Conservation (phyloP, 2,113 vertebrate genomes). For the Labeo rohita region DNA sequence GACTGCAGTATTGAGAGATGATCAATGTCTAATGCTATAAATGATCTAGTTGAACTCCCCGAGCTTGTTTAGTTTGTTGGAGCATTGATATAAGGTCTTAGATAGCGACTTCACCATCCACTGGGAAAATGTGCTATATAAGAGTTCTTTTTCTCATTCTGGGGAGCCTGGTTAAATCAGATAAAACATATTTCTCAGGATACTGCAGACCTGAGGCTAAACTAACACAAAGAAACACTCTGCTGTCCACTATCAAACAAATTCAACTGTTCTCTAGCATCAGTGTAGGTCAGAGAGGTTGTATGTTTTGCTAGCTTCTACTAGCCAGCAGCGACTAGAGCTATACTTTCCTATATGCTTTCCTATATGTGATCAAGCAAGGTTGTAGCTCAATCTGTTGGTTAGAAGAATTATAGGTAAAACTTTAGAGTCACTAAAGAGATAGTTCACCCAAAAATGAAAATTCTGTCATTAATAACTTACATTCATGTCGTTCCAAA, state of each 20-base stretch:
- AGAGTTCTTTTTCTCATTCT: background rate
- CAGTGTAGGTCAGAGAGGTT: background rate
- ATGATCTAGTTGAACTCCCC: constrained; percentile 24
- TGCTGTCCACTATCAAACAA: background rate
- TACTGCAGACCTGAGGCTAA: constrained; percentile 24
- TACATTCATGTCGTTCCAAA: too few species aligned
- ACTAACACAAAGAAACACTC: constrained; percentile 21
- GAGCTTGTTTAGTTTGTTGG: constrained; percentile 6
- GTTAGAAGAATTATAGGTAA: background rate
- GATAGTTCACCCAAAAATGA: too few species aligned
- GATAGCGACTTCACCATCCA: background rate
- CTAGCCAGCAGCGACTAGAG: background rate
- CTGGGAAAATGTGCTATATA: background rate
- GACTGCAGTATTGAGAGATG: constrained; percentile 28
- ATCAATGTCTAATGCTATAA: constrained; percentile 35
- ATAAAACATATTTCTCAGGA: constrained; percentile 36
- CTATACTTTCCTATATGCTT: background rate
- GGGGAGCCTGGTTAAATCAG: constrained; percentile 32
- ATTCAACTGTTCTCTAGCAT: constrained; percentile 4
- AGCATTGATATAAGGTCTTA: constrained; percentile 23
- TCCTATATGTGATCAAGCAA: background rate
- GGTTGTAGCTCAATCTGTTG: background rate
- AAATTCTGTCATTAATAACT: too few species aligned
- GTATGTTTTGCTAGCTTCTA: background rate
- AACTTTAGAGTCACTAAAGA: background rate